Base-by-base conservation (phyloP, 2,113 vertebrate species). In the Pitta sordida region DNA sequence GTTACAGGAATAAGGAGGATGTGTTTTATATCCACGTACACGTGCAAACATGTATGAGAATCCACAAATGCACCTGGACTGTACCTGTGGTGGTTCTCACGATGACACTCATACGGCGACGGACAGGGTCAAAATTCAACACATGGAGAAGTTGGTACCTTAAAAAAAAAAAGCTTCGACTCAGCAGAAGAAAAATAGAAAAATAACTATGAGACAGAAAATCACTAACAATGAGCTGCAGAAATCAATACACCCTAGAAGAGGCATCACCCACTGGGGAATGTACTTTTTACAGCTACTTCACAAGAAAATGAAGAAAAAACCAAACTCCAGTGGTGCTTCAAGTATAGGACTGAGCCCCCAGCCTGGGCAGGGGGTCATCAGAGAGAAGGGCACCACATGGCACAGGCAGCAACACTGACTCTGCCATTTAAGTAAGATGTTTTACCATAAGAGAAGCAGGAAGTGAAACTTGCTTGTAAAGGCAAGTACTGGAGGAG, bases 21-120 rank as follows among this genome's bases (percentile, higher is more conserved):
- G 14, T 9, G 39, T 6, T 80, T 44, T 4, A 1, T 1, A 41
- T 60, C 39, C 41, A 24, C 36, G 41, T 44, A 56, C 29, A 29
- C 36, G 32, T 34, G 43, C 55, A 65, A 26, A 23, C 5, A 26
- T 1, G 6, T 4, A 3, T 6, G 15, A 20, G 32, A 46, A 32
- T 1, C 11, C 55, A 80, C 22, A 49, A 56, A 5, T 1, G 13
- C 7, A 3, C 49, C 64, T 6, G 12, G 86, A 23, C 53, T 30
- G 37, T 97, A 99, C 99, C 99, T 88, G 97, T 94, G 76, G 65
- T 97, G 70, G 96, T 98, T 96, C 96, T 98, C 83, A 99, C 99
- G 70, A 99, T 98, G 41, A 99, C 99, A 52, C 99, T 99, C 99
- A 99, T 99, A n/a, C 99, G 97, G 74, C 99, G 98, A 67, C 99